Evolutionary conservation across 1,140 invertebrate genomes (phyloP).

Genomic region (Gyrodactylus salaris): DNA sequence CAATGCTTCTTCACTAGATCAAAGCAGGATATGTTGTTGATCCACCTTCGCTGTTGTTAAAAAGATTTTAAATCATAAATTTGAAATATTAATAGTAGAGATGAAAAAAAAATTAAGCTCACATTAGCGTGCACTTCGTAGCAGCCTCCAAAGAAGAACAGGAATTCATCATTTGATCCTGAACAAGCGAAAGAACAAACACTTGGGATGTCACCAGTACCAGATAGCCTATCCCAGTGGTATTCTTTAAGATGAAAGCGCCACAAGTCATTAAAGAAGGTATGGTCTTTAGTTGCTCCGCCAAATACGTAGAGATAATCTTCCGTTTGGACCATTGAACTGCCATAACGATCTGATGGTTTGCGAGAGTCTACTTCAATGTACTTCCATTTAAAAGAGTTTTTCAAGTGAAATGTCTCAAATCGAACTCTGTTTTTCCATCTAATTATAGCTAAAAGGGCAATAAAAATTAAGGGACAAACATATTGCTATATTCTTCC

Average conservation of each 20-base stretch:
- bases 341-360: background rate
- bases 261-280: background rate
- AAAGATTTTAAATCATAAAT: background rate
- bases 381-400: background rate
- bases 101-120: too few species aligned
- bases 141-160: background rate
- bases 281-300: background rate
- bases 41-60: background rate
- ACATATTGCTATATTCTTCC: background rate
- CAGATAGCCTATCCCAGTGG: background rate
- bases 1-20: background rate
- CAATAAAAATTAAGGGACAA: background rate
- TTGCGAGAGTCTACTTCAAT: background rate
- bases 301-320: background rate
- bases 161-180: background rate
- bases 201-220: background rate
- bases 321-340: background rate
- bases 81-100: too few species aligned
- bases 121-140: background rate
- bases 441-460: background rate
- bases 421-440: background rate
- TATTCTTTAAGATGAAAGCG: background rate
- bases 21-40: background rate
- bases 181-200: background rate
- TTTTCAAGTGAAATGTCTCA: background rate